A percentile compares a stretch with the other conserved stretches of the same genome.
Conservation (phyloP, 2,888 invertebrate species). For the Pardosa pseudoannulata region DNA sequence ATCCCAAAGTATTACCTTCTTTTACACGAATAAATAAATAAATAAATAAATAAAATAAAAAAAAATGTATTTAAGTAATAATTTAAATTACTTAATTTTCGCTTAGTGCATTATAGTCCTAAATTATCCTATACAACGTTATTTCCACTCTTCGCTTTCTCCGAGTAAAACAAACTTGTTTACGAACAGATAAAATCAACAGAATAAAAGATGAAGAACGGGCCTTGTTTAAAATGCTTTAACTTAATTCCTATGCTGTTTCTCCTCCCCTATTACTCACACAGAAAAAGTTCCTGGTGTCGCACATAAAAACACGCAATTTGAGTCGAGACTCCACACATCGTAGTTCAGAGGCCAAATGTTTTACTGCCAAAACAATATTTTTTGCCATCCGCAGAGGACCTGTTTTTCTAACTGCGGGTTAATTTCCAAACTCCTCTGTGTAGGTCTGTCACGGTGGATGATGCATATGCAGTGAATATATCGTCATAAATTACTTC, state of each 20-base stretch:
- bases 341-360: conserved; percentile 1
- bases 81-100: too few relatives aligned
- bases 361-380: conserved; percentile 12
- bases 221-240: not conserved
- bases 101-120: too few relatives aligned
- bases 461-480: conserved; percentile 69
- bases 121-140: too few relatives aligned
- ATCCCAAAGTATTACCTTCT: too few relatives aligned
- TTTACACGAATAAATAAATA: too few relatives aligned
- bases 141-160: not conserved
- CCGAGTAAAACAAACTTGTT: not conserved
- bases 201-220: too few relatives aligned
- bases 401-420: conserved; percentile 32
- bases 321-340: conserved; percentile 35
- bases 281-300: not conserved
- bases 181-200: not conserved
- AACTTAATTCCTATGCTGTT: not conserved
- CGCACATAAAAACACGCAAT: not conserved
- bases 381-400: conserved; percentile 15
- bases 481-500: conserved; percentile 66
- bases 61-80: too few relatives aligned
- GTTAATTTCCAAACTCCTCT: conserved; percentile 62
- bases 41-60: too few relatives aligned
- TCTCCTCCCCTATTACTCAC: too few relatives aligned
- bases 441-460: conserved; percentile 55